Evolutionary conservation across 2,113 vertebrate species (phyloP).

Genomic region (Carassius gibelio): DNA sequence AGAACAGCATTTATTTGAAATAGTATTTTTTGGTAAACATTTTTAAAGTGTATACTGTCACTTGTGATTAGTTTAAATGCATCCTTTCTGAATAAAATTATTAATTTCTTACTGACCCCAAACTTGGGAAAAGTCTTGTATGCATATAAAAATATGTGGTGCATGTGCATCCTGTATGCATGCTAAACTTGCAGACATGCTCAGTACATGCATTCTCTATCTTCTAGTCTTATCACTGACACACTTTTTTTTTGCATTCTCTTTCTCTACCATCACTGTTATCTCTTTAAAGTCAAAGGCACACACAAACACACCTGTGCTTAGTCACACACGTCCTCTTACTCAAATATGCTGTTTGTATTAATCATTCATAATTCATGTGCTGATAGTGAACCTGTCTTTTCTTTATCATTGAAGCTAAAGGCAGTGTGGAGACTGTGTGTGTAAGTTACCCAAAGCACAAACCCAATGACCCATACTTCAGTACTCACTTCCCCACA

Average conservation of each 20-base stretch:
- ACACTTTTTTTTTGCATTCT: slow-evolving; percentile 58
- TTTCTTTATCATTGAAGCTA: slow-evolving; percentile 3
- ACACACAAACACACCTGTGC: neutral
- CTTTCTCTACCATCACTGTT: slow-evolving; percentile 51
- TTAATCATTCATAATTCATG: slow-evolving; percentile 25
- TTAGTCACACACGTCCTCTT: neutral
- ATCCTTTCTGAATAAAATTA: neutral
- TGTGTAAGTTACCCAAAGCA: neutral
- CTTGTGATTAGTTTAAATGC: neutral
- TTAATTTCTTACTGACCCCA: neutral
- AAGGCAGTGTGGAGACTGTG: neutral
- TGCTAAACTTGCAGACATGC: neutral
- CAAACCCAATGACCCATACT: slow-evolving; percentile 34
- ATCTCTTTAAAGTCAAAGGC: slow-evolving; percentile 42
- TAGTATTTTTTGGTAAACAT: no score
- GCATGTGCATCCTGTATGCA: neutral
- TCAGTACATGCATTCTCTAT: slow-evolving; percentile 59
- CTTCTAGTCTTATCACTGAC: slow-evolving; percentile 68
- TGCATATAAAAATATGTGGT: neutral
- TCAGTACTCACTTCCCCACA: slow-evolving; percentile 35
- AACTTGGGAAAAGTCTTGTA: neutral
- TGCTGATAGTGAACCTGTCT: slow-evolving; percentile 3
- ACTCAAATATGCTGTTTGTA: slow-evolving; percentile 4
- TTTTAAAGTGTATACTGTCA: neutral
- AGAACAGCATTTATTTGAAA: no score